Conservation (phyloP, 2,888 invertebrate species). For the Cantharis rustica region DNA sequence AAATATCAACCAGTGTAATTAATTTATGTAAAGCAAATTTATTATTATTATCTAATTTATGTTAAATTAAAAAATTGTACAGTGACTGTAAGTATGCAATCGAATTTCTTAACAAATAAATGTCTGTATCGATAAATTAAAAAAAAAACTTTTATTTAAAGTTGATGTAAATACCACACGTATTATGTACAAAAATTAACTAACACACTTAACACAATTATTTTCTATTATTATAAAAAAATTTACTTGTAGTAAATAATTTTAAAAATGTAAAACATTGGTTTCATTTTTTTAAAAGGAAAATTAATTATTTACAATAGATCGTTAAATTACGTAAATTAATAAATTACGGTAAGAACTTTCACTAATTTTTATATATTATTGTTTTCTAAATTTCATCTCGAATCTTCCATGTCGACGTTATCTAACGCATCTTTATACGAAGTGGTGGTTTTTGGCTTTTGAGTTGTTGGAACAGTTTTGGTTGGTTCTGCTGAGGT, state of each 20-base stretch:
- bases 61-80: constrained; percentile 4
- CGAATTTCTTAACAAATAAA: constrained; percentile 13
- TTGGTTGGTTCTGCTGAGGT: constrained; percentile 5
- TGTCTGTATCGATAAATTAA: constrained; percentile 23
- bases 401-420: constrained; percentile 36
- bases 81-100: constrained; percentile 9
- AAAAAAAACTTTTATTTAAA: constrained; percentile 9
- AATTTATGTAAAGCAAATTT: not conserved
- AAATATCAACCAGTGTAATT: not conserved
- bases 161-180: constrained; percentile 26
- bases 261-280: not conserved
- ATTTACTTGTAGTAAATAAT: not conserved
- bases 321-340: not conserved
- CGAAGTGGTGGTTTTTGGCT: constrained; percentile 34
- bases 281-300: not conserved
- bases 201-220: not conserved
- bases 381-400: not conserved
- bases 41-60: not conserved
- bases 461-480: constrained; percentile 16
- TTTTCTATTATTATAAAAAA: not conserved
- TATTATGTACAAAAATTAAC: constrained; percentile 24
- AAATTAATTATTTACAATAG: not conserved
- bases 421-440: constrained; percentile 43
- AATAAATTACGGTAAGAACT: constrained; percentile 7
- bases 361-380: too few species aligned